A percentile compares a stretch with the other conserved stretches of the same genome.
Evolutionary conservation across 2,888 invertebrate species (phyloP).

Genomic region (Cepaea hortensis): DNA sequence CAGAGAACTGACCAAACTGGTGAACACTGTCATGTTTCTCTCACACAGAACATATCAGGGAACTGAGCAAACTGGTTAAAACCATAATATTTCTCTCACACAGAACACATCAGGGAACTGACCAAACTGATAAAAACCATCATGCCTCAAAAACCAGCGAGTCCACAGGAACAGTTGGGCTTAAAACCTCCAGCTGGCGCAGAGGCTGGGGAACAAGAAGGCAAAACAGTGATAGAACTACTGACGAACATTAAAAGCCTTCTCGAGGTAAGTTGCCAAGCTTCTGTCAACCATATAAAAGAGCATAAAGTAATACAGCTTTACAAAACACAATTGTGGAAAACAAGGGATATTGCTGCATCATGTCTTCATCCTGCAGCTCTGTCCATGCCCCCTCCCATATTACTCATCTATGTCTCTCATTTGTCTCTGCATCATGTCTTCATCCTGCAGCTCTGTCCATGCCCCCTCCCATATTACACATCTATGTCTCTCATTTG

Average conservation of each 20-base stretch:
- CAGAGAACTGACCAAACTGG: conserved; percentile 51
- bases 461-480: too few relatives aligned
- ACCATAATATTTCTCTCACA: not conserved
- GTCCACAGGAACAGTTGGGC: not conserved
- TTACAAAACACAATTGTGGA: too few relatives aligned
- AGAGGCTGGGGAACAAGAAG: not conserved
- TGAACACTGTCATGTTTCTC: conserved; percentile 17
- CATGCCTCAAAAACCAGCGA: conserved; percentile 6
- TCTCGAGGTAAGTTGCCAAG: conserved; percentile 14
- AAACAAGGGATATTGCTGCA: too few relatives aligned
- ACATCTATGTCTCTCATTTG: too few relatives aligned
- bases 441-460: too few relatives aligned
- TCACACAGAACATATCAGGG: conserved; percentile 40
- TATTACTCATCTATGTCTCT: too few relatives aligned
- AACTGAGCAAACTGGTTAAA: conserved; percentile 50
- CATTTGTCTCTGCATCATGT: too few relatives aligned
- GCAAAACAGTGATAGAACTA: not conserved
- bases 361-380: too few relatives aligned
- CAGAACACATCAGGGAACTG: conserved; percentile 50
- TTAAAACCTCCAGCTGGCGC: not conserved
- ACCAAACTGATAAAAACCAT: conserved; percentile 46
- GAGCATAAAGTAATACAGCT: too few relatives aligned
- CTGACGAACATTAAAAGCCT: conserved; percentile 13
- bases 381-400: too few relatives aligned
- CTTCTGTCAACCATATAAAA: not conserved